phyloP scores from a whole-genome alignment of 2,888 invertebrate genomes.

The Trachelus stipa region DNA sequence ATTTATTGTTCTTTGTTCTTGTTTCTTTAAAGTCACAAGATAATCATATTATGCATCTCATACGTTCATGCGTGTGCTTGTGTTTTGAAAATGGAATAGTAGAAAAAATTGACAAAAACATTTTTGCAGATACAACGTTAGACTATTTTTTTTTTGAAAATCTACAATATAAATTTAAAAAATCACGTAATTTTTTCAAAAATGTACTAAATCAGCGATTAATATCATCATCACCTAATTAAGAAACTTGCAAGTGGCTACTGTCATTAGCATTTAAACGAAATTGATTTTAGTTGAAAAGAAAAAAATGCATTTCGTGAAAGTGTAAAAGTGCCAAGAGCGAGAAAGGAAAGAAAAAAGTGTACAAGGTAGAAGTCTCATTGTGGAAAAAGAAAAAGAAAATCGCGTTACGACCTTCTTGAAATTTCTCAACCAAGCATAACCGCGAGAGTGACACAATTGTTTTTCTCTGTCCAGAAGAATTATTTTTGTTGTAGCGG shows the following conservation, averaged over 20 bases:
- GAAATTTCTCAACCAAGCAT: neutral
- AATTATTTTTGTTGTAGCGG: conserved; percentile 36
- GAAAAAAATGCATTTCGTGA: conserved; percentile 13
- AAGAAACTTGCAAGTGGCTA: neutral
- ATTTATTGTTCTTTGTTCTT: neutral
- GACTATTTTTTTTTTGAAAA: no score
- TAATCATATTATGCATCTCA: neutral
- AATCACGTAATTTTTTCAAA: no score
- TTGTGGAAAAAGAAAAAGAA: neutral
- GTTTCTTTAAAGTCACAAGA: neutral
- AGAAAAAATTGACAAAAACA: no score
- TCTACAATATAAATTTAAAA: no score
- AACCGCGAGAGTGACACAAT: neutral
- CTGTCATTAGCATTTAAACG: neutral
- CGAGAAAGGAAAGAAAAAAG: conserved; percentile 25
- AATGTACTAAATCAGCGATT: neutral
- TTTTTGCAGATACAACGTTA: no score
- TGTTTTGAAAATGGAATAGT: neutral
- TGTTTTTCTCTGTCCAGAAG: neutral
- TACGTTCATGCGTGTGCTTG: neutral
- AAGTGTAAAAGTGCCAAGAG: conserved; percentile 37
- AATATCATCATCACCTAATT: neutral
- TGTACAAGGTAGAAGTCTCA: neutral
- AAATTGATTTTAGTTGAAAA: neutral
- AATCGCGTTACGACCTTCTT: neutral